phyloP scores from a whole-genome alignment of 2,888 invertebrate species.

The Syrphus vitripennis region DNA sequence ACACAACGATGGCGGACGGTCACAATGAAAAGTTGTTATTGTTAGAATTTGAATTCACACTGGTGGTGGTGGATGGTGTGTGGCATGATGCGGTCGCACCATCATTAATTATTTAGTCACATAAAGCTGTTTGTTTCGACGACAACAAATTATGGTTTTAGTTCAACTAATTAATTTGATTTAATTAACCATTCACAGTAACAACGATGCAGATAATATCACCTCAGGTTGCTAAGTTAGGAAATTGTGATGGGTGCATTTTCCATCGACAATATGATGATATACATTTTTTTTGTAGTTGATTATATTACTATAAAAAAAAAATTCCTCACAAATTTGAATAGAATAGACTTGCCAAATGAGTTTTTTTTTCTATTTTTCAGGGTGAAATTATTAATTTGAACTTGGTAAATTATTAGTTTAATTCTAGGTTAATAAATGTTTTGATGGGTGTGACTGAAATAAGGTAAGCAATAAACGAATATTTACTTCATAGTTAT shows the following conservation, averaged over 20 bases:
- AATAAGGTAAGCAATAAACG: not conserved
- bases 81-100: not conserved
- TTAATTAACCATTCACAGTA: slow-evolving; percentile 46
- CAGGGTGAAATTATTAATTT: not conserved
- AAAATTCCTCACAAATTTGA: not conserved
- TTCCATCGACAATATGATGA: not conserved
- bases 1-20: not conserved
- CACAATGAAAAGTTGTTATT: slow-evolving; percentile 4
- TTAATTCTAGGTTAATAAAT: not conserved
- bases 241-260: not conserved
- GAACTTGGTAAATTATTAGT: not conserved
- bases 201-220: not conserved
- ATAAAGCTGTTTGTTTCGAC: not conserved
- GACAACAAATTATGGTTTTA: not conserved
- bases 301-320: not conserved
- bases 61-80: no score
- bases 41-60: not conserved
- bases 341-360: not conserved
- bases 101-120: slow-evolving; percentile 15
- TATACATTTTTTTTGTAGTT: not conserved
- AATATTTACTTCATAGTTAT: not conserved
- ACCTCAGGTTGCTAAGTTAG: not conserved
- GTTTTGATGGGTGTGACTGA: not conserved
- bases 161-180: slow-evolving; percentile 41
- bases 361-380: not conserved